Conservation (phyloP, 2,888 invertebrate species). For the Dicyrtomina minuta region DNA sequence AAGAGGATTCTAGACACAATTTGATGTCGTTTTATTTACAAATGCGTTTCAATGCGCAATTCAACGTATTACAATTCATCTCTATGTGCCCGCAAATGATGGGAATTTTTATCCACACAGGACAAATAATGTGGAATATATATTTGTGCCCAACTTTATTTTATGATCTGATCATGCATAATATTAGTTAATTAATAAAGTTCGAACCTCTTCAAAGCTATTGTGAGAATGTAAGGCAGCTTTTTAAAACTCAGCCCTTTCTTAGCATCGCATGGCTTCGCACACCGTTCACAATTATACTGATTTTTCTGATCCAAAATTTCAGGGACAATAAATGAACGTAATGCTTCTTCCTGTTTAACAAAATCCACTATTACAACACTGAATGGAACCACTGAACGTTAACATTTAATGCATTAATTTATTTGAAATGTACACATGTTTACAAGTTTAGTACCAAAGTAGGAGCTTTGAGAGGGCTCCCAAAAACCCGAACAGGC, state of each 20-base stretch:
- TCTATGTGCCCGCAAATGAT: too few relatives aligned
- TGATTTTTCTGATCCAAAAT: conserved; percentile 80
- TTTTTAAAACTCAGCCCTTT: conserved; percentile 83
- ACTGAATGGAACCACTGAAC: background rate
- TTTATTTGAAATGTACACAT: background rate
- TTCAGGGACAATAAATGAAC: conserved; percentile 82
- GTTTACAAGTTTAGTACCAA: conserved; percentile 60
- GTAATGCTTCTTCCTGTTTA: conserved; percentile 72
- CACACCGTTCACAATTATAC: conserved; percentile 82
- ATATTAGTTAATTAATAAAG: too few relatives aligned
- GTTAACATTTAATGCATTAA: too few relatives aligned
- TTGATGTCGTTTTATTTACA: too few relatives aligned
- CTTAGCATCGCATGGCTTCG: conserved; percentile 83
- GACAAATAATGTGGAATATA: too few relatives aligned
- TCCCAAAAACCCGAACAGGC: conserved; percentile 78
- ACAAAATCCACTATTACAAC: background rate
- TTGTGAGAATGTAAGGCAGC: conserved; percentile 81
- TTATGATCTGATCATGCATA: too few relatives aligned
- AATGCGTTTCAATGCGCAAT: too few relatives aligned
- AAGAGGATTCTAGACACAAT: too few relatives aligned
- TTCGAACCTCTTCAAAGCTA: too few relatives aligned
- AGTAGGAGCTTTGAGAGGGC: conserved; percentile 58
- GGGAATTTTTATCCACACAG: too few relatives aligned
- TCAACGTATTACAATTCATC: too few relatives aligned
- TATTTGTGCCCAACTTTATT: too few relatives aligned